Evolutionary conservation across 1,140 invertebrate species (phyloP).

Genomic region (Melanaphis sacchari): DNA sequence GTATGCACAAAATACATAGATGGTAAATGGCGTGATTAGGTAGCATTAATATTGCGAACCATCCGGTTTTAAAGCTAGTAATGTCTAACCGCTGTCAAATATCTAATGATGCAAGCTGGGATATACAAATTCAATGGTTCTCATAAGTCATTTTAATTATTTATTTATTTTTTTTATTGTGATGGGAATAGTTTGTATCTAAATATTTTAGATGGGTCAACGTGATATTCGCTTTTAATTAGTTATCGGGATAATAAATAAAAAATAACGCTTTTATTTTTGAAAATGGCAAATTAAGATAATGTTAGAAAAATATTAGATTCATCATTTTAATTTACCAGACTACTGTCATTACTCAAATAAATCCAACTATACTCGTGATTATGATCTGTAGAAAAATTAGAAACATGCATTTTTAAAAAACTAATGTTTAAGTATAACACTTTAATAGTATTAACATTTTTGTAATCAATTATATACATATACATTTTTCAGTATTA

Average conservation of each 20-base stretch:
- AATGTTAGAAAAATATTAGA: too few relatives aligned
- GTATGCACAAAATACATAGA: background rate
- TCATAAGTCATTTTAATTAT: background rate
- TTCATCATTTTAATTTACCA: background rate
- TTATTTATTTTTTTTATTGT: background rate
- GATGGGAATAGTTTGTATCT: background rate
- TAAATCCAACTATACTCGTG: background rate
- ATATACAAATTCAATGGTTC: background rate
- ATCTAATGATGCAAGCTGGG: background rate
- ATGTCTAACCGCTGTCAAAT: background rate
- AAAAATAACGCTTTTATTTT: background rate
- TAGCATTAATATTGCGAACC: background rate
- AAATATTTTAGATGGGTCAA: background rate
- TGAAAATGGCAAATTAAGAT: background rate
- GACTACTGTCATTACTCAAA: background rate
- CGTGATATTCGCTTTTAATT: background rate
- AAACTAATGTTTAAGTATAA: background rate
- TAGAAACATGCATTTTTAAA: background rate
- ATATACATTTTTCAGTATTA: background rate
- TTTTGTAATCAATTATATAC: background rate
- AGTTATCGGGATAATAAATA: background rate
- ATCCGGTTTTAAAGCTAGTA: background rate
- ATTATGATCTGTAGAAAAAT: background rate
- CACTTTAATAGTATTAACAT: background rate
- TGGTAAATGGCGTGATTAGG: background rate